phyloP scores from a whole-genome alignment of 1,140 invertebrate species.

The Drosophila yakuba region DNA sequence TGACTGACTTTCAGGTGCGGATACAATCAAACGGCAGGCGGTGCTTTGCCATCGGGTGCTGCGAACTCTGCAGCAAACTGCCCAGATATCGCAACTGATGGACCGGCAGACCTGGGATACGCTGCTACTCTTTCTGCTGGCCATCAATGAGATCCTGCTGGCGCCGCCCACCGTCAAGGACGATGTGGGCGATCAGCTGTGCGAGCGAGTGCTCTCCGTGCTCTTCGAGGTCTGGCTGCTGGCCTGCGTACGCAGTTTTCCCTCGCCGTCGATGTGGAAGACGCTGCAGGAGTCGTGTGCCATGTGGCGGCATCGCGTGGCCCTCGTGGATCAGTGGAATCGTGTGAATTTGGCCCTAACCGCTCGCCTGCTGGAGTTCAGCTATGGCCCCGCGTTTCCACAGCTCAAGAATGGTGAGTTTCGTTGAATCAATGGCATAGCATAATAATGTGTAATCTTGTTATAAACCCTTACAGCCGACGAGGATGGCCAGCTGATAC shows the following conservation, averaged over 20 bases:
- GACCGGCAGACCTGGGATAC: slow-evolving; percentile 96
- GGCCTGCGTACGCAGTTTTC: slow-evolving; percentile 94
- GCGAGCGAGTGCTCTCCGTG: slow-evolving; percentile 96
- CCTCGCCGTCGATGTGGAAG: slow-evolving; percentile 97
- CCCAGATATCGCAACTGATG: slow-evolving; percentile 91
- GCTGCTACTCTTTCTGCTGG: slow-evolving; percentile 94
- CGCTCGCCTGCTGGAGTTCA: slow-evolving; percentile 92
- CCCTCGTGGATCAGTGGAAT: slow-evolving; percentile 97
- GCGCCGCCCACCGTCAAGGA: slow-evolving; percentile 96
- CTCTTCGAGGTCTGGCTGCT: slow-evolving; percentile 98
- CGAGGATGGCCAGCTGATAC: slow-evolving; percentile 93
- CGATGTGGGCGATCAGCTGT: slow-evolving; percentile 97
- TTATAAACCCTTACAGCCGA: slow-evolving; percentile 88
- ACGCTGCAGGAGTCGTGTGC: slow-evolving; percentile 96
- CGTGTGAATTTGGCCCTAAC: slow-evolving; percentile 96
- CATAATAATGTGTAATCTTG: neutral
- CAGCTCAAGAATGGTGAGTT: slow-evolving; percentile 92
- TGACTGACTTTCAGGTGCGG: slow-evolving; percentile 87
- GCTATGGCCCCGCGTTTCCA: slow-evolving; percentile 95
- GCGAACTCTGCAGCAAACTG: slow-evolving; percentile 93
- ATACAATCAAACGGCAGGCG: slow-evolving; percentile 96
- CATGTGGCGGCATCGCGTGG: slow-evolving; percentile 96
- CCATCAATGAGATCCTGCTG: slow-evolving; percentile 96
- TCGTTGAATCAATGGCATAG: neutral
- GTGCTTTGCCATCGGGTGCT: slow-evolving; percentile 97